phyloP scores from a whole-genome alignment of 1,140 invertebrate genomes.

The Popillia japonica region DNA sequence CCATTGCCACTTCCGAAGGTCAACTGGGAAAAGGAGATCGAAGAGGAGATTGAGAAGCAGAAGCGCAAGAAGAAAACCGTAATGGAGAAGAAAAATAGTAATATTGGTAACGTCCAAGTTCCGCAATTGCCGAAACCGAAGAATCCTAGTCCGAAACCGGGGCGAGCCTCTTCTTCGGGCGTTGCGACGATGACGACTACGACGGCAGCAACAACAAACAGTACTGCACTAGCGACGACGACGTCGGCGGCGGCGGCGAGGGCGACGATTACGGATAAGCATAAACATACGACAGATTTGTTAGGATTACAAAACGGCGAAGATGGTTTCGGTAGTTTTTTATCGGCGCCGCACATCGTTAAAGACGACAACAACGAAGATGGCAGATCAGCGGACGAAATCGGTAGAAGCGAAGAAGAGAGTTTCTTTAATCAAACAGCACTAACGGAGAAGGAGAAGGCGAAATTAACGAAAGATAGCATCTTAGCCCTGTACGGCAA shows the following conservation, averaged over 20 bases:
- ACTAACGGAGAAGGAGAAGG: constrained; percentile 76
- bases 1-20: constrained; percentile 84
- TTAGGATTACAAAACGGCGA: constrained; percentile 70
- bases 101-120: constrained; percentile 62
- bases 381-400: constrained; percentile 55
- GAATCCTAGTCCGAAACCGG: constrained; percentile 76
- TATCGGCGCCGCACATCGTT: constrained; percentile 68
- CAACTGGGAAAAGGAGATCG: constrained; percentile 85
- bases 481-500: constrained; percentile 90
- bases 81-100: constrained; percentile 62
- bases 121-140: constrained; percentile 68
- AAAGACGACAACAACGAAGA: constrained; percentile 59
- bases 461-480: constrained; percentile 91
- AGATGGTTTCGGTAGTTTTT: constrained; percentile 80
- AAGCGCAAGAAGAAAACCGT: constrained; percentile 77
- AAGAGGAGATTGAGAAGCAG: constrained; percentile 83
- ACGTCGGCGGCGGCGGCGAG: constrained; percentile 57
- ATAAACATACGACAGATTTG: constrained; percentile 64
- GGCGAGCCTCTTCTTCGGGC: constrained; percentile 63
- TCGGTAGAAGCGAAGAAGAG: constrained; percentile 81
- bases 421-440: constrained; percentile 90
- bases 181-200: constrained; percentile 54
- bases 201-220: constrained; percentile 55
- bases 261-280: constrained; percentile 51
- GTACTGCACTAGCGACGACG: constrained; percentile 46